phyloP scores from a whole-genome alignment of 2,113 vertebrate species.

The Plecturocebus donacophilus region DNA sequence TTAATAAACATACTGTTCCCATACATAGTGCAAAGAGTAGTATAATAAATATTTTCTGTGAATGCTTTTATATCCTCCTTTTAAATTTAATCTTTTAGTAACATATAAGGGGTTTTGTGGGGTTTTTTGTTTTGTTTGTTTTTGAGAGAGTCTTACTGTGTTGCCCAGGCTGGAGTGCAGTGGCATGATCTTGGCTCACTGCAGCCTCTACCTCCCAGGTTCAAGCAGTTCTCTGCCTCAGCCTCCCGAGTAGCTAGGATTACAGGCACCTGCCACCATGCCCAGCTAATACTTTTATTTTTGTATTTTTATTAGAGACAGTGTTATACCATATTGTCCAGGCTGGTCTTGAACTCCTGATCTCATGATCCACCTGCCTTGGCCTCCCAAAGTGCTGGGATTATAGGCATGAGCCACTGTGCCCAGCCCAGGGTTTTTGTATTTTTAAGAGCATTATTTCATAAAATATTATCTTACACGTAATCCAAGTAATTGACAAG shows the following conservation, averaged over 20 bases:
- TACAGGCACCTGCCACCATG: too few species aligned
- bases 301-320: too few species aligned
- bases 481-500: background rate
- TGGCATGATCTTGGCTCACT: background rate
- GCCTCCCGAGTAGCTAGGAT: too few species aligned
- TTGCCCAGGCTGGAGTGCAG: background rate
- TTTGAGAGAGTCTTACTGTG: background rate
- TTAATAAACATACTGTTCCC: background rate
- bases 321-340: too few species aligned
- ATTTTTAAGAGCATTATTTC: background rate
- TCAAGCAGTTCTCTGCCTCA: too few species aligned
- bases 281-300: too few species aligned
- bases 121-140: too few species aligned
- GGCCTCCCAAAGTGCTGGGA: too few species aligned
- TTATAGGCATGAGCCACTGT: too few species aligned
- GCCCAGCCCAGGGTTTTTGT: background rate
- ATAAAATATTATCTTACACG: background rate
- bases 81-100: slow-evolving; percentile 13
- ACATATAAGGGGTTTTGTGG: background rate
- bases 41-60: slow-evolving; percentile 49
- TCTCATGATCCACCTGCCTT: too few species aligned
- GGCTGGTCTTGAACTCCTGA: too few species aligned
- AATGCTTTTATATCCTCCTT: background rate
- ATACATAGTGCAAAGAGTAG: background rate
- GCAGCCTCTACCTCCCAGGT: background rate